These are phyloP conservation scores for Chelon auratus DNA, from an alignment of 2,797 vertebrate species.

Conservation along the genomic window DNA sequence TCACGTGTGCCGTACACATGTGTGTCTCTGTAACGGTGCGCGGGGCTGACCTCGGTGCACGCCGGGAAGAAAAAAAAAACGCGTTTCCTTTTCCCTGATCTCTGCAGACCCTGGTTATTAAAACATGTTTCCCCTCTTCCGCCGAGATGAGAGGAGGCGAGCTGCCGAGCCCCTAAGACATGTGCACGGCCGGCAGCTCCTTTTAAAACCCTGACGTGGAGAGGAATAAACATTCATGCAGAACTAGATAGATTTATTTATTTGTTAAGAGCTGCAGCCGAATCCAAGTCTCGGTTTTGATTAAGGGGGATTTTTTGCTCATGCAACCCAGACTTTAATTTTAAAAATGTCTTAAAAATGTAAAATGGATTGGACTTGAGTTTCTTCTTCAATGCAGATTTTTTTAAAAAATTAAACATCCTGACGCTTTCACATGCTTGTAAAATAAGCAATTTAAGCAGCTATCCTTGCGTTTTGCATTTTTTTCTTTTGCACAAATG, in stretches of 20 bases:
- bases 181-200: conserved; percentile 13
- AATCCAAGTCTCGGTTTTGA: background rate
- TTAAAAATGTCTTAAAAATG: no score
- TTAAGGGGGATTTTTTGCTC: background rate
- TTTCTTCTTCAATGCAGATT: no score
- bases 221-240: background rate
- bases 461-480: no score
- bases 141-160: conserved; percentile 67
- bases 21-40: conserved; percentile 43
- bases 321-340: background rate
- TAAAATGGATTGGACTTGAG: no score
- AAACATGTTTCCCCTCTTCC: conserved; percentile 77
- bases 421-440: no score
- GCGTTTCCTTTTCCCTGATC: conserved; percentile 75
- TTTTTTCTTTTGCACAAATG: no score
- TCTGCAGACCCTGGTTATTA: conserved; percentile 75
- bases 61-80: conserved; percentile 45
- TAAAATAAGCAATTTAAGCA: no score
- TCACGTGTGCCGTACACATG: conserved; percentile 13
- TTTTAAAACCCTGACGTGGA: conserved; percentile 19
- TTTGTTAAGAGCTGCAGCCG: conserved; percentile 24
- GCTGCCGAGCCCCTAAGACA: conserved; percentile 44
- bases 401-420: no score
- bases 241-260: background rate
- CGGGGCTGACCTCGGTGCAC: conserved; percentile 62